phyloP scores from a whole-genome alignment of 2,113 vertebrate species.

The Poecilia latipinna region DNA sequence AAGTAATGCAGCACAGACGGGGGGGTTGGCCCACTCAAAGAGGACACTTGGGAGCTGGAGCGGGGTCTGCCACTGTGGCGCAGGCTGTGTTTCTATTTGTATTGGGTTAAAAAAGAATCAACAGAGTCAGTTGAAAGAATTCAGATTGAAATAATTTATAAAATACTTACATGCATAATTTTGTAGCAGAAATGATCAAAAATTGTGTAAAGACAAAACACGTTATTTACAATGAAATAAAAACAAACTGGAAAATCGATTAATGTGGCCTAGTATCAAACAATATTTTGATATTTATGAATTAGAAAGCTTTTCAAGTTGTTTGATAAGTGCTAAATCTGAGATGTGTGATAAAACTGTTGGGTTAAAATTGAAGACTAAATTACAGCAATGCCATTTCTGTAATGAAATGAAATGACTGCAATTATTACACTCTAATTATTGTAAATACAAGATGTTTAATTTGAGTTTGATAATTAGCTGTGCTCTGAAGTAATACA shows the following conservation, averaged over 20 bases:
- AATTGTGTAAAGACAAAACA: neutral
- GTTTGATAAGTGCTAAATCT: slow-evolving; percentile 19
- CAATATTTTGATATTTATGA: neutral
- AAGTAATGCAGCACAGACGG: slow-evolving; percentile 54
- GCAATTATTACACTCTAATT: slow-evolving; percentile 52
- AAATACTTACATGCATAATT: neutral
- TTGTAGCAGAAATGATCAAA: neutral
- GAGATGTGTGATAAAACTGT: slow-evolving; percentile 43
- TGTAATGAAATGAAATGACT: slow-evolving; percentile 55
- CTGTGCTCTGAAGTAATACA: slow-evolving; percentile 1
- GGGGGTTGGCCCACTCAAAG: slow-evolving; percentile 47
- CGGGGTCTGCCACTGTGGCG: slow-evolving; percentile 39
- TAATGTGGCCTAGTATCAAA: neutral
- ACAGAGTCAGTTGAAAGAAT: slow-evolving; percentile 11
- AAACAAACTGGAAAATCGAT: neutral
- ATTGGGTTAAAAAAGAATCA: slow-evolving; percentile 26
- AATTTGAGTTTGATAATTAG: slow-evolving; percentile 31
- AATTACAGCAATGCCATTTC: slow-evolving; percentile 51
- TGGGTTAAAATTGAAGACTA: slow-evolving; percentile 43
- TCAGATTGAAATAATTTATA: slow-evolving; percentile 24
- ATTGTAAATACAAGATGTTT: slow-evolving; percentile 55
- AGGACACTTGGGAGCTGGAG: slow-evolving; percentile 46
- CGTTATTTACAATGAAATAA: neutral
- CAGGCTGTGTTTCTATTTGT: slow-evolving; percentile 30
- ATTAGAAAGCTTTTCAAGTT: slow-evolving; percentile 22